These are phyloP conservation scores for Monomorium pharaonis DNA, from an alignment of 1,140 invertebrate genomes.

Conservation along the genomic window DNA sequence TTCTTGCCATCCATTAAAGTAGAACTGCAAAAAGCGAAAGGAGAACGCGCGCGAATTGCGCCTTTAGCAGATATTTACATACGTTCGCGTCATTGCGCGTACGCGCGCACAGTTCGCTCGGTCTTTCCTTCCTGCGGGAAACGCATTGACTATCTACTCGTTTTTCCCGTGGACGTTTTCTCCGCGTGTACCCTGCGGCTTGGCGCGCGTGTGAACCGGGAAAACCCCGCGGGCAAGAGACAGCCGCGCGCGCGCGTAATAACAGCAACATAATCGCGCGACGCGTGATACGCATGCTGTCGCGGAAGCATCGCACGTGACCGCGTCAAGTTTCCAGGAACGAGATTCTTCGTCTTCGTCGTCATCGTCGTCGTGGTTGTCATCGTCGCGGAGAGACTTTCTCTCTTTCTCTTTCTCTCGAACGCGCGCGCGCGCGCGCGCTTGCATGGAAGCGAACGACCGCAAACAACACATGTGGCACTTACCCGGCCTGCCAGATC, in stretches of 20 bases:
- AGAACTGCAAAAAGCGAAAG: slow-evolving; percentile 44
- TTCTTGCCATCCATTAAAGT: slow-evolving; percentile 83
- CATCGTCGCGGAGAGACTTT: neutral
- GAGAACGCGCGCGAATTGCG: neutral
- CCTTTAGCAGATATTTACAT: slow-evolving; percentile 27
- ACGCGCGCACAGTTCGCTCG: neutral
- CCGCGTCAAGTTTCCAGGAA: neutral
- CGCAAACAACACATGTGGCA: neutral
- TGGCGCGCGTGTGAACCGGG: neutral
- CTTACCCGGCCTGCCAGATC: slow-evolving; percentile 41
- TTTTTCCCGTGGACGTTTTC: neutral
- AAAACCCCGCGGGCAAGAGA: neutral
- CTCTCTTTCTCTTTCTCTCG: neutral
- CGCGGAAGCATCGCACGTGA: slow-evolving; percentile 23
- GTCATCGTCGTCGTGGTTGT: neutral
- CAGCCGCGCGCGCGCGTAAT: neutral
- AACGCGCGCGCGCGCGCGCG: neutral
- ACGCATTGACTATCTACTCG: neutral
- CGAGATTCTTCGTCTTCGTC: neutral
- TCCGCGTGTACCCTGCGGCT: too few species aligned
- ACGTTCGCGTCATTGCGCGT: neutral
- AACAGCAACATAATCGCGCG: slow-evolving; percentile 26
- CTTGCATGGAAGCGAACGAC: too few species aligned
- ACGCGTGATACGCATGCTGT: neutral
- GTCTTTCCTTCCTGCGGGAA: neutral